phyloP scores from a whole-genome alignment of 2,113 vertebrate species.

The Oophaga pumilio region DNA sequence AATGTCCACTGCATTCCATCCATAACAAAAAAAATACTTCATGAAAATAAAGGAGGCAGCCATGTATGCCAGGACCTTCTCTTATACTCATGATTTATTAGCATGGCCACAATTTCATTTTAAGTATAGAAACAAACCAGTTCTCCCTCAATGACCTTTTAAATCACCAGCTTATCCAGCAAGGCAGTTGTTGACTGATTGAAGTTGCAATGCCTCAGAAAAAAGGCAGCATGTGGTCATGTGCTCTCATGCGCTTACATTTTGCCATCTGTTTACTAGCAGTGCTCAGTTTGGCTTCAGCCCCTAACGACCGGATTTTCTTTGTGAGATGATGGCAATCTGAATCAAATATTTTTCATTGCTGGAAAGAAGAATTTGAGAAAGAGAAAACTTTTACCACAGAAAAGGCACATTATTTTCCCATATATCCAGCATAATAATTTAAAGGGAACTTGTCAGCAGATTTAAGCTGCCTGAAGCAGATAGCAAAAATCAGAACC shows the following conservation, averaged over 20 bases:
- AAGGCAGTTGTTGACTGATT: constrained; percentile 41
- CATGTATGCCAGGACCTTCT: background rate
- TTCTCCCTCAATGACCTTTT: constrained; percentile 46
- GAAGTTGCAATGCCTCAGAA: constrained; percentile 26
- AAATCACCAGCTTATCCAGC: constrained; percentile 36
- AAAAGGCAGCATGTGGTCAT: constrained; percentile 30
- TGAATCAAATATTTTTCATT: constrained; percentile 14
- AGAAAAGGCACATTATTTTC: background rate
- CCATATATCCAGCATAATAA: background rate
- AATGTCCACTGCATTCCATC: background rate
- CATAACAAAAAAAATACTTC: background rate
- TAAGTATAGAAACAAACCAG: background rate
- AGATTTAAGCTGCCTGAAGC: too few species aligned
- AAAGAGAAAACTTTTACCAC: background rate
- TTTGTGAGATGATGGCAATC: background rate
- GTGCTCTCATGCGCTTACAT: constrained; percentile 47
- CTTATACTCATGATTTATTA: background rate
- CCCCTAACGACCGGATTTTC: background rate
- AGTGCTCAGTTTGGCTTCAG: constrained; percentile 41
- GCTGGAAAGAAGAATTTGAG: background rate
- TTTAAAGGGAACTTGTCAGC: too few species aligned
- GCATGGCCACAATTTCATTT: background rate
- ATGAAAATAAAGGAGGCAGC: background rate
- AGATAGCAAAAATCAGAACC: too few species aligned
- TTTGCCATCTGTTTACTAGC: constrained; percentile 49